phyloP scores from a whole-genome alignment of 2,888 invertebrate genomes.

The Drymonia ruficornis region DNA sequence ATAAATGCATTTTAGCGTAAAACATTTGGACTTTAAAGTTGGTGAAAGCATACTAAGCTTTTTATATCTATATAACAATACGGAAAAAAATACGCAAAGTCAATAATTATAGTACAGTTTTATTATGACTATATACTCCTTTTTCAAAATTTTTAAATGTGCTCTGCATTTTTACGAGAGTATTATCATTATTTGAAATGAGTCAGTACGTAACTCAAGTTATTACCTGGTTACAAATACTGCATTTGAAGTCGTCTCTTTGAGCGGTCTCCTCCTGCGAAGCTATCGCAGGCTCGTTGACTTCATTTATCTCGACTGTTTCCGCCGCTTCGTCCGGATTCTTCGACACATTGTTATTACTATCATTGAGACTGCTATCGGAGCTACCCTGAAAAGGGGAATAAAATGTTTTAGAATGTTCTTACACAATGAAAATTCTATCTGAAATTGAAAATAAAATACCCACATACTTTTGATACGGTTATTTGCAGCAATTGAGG shows the following conservation, averaged over 20 bases:
- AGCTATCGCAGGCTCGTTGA: constrained; percentile 13
- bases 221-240: constrained; percentile 58
- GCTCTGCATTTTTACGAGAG: not conserved
- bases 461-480: constrained; percentile 37
- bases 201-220: not conserved
- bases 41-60: constrained; percentile 41
- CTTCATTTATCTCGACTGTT: constrained; percentile 12
- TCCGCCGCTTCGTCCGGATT: constrained; percentile 10
- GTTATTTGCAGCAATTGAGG: constrained; percentile 1
- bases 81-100: constrained; percentile 2
- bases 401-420: constrained; percentile 5
- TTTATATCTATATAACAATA: constrained; percentile 19
- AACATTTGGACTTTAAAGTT: constrained; percentile 29
- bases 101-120: no score
- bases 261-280: constrained; percentile 7
- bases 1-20: constrained; percentile 43
- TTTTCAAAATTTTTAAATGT: not conserved
- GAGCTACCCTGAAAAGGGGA: constrained; percentile 41
- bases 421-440: not conserved
- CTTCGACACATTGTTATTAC: constrained; percentile 51
- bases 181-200: not conserved
- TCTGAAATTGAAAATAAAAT: constrained; percentile 7
- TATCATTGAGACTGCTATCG: constrained; percentile 43
- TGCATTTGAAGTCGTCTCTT: constrained; percentile 51
- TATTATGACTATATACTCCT: no score